A percentile compares a stretch with the other conserved stretches of the same genome.
Evolutionary conservation across 2,797 vertebrate genomes (phyloP).

Genomic region (Pygocentrus nattereri): DNA sequence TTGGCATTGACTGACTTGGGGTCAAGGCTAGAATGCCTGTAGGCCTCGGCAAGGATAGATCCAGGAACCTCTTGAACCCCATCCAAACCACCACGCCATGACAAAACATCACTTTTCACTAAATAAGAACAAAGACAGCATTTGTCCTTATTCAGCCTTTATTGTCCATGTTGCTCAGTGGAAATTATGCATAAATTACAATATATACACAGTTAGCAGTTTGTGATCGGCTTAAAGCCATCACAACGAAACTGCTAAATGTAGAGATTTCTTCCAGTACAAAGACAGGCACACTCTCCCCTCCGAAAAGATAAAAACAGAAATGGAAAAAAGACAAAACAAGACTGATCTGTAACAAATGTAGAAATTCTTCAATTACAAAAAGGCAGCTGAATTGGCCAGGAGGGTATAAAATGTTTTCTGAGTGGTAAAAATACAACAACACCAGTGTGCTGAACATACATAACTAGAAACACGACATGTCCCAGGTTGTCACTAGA

Average conservation of each 20-base stretch:
- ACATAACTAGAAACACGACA: conserved; percentile 6
- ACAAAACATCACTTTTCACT: conserved; percentile 8
- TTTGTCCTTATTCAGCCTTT: conserved; percentile 56
- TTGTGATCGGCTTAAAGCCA: conserved; percentile 37
- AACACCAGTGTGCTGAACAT: conserved; percentile 31
- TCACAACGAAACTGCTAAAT: conserved; percentile 26
- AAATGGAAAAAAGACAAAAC: neutral
- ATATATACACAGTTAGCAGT: conserved; percentile 49
- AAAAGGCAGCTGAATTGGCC: conserved; percentile 61
- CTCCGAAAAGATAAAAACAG: conserved; percentile 8
- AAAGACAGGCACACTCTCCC: conserved; percentile 53
- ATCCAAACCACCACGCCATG: neutral
- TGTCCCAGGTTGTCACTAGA: neutral
- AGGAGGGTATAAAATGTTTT: conserved; percentile 52
- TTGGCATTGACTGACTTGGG: neutral
- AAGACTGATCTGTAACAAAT: conserved; percentile 61
- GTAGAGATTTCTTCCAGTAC: conserved; percentile 51
- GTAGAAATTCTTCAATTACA: conserved; percentile 63
- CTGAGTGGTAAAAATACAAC: conserved; percentile 58
- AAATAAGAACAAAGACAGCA: conserved; percentile 18
- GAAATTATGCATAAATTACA: conserved; percentile 65
- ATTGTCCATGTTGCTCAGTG: conserved; percentile 62
- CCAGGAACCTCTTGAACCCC: neutral
- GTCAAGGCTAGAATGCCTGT: neutral
- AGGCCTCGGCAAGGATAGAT: neutral